Base-by-base conservation (phyloP, 2,888 invertebrate species). In the Entomobrya multifasciata region DNA sequence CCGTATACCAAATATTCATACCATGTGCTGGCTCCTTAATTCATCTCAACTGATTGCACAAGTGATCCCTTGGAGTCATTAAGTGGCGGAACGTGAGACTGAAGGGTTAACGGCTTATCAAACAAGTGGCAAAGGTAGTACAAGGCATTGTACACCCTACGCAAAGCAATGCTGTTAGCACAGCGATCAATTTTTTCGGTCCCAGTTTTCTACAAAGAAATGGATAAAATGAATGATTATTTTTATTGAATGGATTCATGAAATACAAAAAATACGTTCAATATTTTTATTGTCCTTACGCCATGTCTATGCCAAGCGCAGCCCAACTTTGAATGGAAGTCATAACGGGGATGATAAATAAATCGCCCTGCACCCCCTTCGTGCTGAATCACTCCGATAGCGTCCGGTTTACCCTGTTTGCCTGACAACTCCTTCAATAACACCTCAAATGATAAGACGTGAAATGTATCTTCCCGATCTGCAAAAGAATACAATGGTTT, bases 131-230 rank as follows among this genome's bases (percentile, higher is more conserved):
- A 36, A 20, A 67, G 41, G 20, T 67, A 67, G 17, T 36, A 41
- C 17, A 67, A 17, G 27, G 36, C 11, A 41, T 67, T 67, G 41
- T 36, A 67, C 5, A 67, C 67, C 8, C 67, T 25, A 2, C 67
- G n/a, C 41, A 30, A 13, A 6, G 67, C 30, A 2, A 67, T 41
- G 67, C 10, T 36, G 17, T 4, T 11, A 17, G 41, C 36, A 41
- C 67, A 67, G 11, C 41, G 36, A 41, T 67, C 67, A 30, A 67
- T 67, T 67, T 67, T 36, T 1, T 41, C 67, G 13, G 30, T 25
- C 20, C 25, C 27, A 1, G 36, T 0, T 13, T 41, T 11, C 36
- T 30, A 15, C 36, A 4, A 36, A 36, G 36, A n/a, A n/a, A 6
- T 36, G 36, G 8, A 36, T 36, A 6, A 36, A 36, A 36, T n/a